Evolutionary conservation across 2,113 vertebrate species (phyloP).

Genomic region (Mola mola): DNA sequence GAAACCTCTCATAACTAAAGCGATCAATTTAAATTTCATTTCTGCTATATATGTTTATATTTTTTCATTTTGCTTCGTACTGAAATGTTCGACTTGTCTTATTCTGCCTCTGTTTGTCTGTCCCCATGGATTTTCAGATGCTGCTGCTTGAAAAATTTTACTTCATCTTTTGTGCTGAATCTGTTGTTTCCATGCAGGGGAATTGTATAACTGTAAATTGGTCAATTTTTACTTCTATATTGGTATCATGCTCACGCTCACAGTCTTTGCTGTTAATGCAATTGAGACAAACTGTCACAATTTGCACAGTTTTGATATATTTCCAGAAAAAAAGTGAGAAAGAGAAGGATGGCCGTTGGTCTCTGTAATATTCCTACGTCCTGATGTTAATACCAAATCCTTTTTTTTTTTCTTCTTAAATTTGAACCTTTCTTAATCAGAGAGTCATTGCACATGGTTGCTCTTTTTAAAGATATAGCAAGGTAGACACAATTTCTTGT

Average conservation of each 20-base stretch:
- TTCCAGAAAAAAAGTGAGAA: not conserved
- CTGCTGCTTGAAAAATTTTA: constrained; percentile 45
- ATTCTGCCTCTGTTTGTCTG: constrained; percentile 14
- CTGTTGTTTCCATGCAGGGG: constrained; percentile 42
- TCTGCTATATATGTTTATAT: not conserved
- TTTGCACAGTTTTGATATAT: constrained; percentile 49
- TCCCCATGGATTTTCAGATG: constrained; percentile 61
- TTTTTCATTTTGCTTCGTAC: constrained; percentile 50
- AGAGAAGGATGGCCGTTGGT: too few species aligned
- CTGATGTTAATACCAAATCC: not conserved
- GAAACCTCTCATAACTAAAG: constrained; percentile 58
- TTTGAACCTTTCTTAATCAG: constrained; percentile 4
- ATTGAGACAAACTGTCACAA: constrained; percentile 63
- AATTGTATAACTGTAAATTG: constrained; percentile 57
- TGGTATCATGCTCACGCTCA: constrained; percentile 43
- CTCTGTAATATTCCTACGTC: constrained; percentile 14
- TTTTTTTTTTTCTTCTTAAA: not conserved
- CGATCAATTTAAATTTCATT: constrained; percentile 71
- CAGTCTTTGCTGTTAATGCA: constrained; percentile 50
- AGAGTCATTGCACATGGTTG: not conserved
- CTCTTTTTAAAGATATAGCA: too few species aligned
- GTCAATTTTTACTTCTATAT: constrained; percentile 57
- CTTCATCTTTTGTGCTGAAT: constrained; percentile 58
- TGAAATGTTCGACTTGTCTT: constrained; percentile 27
- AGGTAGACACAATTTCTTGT: too few species aligned